Evolutionary conservation across 2,888 invertebrate genomes (phyloP), one percentile per base, ranked within the genome.

Genomic region (Leptogaster cylindrica): DNA sequence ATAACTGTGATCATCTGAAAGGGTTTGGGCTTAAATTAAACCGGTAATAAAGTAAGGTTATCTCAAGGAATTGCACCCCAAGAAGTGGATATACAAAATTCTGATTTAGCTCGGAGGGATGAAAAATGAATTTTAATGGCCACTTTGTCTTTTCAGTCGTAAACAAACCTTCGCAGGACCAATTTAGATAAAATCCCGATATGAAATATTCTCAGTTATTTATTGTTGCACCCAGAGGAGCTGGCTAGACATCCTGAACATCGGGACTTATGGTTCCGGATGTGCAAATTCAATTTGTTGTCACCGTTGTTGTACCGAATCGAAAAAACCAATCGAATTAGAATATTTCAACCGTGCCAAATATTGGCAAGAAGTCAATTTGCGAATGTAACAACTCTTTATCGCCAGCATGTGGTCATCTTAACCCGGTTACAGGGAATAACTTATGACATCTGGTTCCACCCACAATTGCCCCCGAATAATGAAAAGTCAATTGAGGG

Each of bases 401-500:
- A 58, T 58, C 58, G 25, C 39, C 36, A n/a, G 58, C 41, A 58
- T 58, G 58, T 25, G 58, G 41, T 7, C 25, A 36, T 16, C 25
- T 23, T 12, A 51, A 16, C 28, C 27, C 8, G 16, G 7, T n/a
- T 16, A 25, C 39, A 23, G 25, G 36, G 20, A n/a, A n/a, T 58
- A 58, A 58, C 58, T 39, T 58, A 58, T 58, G 58, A 58, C 58
- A 58, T 36, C 46, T 36, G 33, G 10, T 23, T 23, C 7, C 16
- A 8, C 27, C 28, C 25, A 68, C 58, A 70, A 71, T 70, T 70
- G 69, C 68, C 70, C 58, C 16, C 16, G 39, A 58, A 58, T 58
- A 58, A 58, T 58, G 58, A 58, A 72, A 73, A 72, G 70, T 72
- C 71, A 73, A 73, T 73, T 73, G 73, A 72, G 73, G 73, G 72